Evolutionary conservation across 2,888 invertebrate species (phyloP).

Genomic region (Monoplex corrugatus): DNA sequence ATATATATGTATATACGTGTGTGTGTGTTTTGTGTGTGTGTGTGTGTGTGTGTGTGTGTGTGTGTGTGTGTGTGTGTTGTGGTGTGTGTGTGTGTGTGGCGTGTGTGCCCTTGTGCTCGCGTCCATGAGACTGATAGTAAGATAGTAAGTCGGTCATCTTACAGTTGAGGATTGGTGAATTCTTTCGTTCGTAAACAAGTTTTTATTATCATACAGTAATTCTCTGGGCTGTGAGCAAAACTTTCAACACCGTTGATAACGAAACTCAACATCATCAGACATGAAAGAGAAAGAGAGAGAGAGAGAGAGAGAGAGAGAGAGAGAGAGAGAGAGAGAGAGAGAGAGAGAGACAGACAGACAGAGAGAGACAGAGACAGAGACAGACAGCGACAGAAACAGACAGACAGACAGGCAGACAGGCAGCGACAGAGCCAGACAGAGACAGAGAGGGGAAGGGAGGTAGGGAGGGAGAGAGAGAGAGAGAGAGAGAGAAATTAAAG

Average conservation of each 20-base stretch:
- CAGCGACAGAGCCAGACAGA: neutral
- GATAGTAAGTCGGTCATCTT: too few species aligned
- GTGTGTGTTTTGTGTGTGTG: neutral
- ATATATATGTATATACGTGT: too few species aligned
- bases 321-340: neutral
- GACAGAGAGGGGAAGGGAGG: neutral
- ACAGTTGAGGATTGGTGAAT: too few species aligned
- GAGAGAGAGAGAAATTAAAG: too few species aligned
- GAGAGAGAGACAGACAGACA: neutral
- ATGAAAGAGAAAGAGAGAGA: neutral
- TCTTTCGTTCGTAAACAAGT: too few species aligned
- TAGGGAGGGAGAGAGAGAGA: too few species aligned
- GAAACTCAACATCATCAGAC: too few species aligned
- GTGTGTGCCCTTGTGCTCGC: neutral
- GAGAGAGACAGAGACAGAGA: slow-evolving; percentile 5
- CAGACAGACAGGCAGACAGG: neutral
- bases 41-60: slow-evolving; percentile 7
- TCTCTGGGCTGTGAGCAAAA: too few species aligned
- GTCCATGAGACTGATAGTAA: neutral
- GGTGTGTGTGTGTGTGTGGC: neutral
- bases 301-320: neutral
- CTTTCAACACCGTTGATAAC: too few species aligned
- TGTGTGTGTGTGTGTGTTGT: neutral
- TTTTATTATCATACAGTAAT: too few species aligned
- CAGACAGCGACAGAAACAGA: neutral